These are phyloP conservation scores for Lepidochrysops patricia DNA, from an alignment of 2,888 invertebrate genomes.

Conservation along the genomic window DNA sequence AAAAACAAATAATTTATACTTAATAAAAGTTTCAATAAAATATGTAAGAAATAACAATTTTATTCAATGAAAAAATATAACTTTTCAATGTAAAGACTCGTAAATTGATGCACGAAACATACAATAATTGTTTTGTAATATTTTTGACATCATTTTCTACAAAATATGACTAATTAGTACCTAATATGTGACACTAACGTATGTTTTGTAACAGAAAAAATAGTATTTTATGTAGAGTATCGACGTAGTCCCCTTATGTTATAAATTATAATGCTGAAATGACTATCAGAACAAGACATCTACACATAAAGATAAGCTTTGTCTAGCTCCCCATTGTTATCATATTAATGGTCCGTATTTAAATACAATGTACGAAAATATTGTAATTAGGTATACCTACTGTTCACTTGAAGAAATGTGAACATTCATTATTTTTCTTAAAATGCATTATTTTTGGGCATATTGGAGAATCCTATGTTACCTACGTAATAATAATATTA, in stretches of 20 bases:
- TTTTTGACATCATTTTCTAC: too few species aligned
- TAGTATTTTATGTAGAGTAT: too few species aligned
- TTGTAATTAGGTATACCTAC: background rate
- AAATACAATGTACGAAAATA: background rate
- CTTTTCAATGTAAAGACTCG: too few species aligned
- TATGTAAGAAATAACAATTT: background rate
- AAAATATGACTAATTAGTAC: too few species aligned
- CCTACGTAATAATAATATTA: too few species aligned
- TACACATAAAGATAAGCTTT: background rate
- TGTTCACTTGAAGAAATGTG: background rate
- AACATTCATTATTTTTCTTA: background rate
- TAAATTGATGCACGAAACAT: too few species aligned
- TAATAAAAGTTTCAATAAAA: background rate
- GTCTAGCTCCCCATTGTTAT: constrained; percentile 1
- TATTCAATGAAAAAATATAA: background rate
- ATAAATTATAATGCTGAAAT: background rate
- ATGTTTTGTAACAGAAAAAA: too few species aligned
- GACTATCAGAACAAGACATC: background rate
- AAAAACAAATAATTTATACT: background rate
- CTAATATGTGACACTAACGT: too few species aligned
- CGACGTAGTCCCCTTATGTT: background rate
- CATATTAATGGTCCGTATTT: background rate
- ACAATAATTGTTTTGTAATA: too few species aligned
- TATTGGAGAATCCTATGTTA: too few species aligned
- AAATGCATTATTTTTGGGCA: too few species aligned